Conservation (phyloP, 2,113 vertebrate species). For the rabbit (Oryctolagus cuniculus) region DNA sequence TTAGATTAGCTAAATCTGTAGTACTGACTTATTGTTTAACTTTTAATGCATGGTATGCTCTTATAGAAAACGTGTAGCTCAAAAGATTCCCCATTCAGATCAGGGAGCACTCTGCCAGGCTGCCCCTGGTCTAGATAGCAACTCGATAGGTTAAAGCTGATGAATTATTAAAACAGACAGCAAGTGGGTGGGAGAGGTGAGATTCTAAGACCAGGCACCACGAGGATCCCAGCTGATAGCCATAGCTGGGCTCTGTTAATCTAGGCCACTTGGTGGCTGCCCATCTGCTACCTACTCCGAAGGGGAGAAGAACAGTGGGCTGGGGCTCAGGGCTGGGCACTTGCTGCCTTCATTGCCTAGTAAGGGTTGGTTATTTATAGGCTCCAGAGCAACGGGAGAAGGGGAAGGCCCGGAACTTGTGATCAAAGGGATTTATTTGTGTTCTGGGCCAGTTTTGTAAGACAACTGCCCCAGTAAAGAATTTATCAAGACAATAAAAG, state of each 20-base stretch:
- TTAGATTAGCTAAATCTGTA: not conserved
- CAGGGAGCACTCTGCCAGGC: not conserved
- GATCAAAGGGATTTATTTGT: constrained; percentile 61
- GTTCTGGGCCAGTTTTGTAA: constrained; percentile 64
- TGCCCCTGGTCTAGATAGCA: not conserved
- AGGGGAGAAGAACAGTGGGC: not conserved
- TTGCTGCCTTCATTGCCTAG: not conserved
- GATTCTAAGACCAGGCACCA: not conserved
- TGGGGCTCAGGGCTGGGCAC: not conserved
- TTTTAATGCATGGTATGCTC: not conserved
- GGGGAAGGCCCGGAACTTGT: constrained; percentile 11
- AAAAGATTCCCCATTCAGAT: not conserved
- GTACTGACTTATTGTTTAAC: not conserved
- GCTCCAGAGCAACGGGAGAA: not conserved
- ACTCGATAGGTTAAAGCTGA: not conserved
- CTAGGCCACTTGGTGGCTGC: not conserved
- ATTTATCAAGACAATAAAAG: constrained; percentile 78
- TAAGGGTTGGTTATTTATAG: constrained; percentile 24
- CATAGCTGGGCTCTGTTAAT: not conserved
- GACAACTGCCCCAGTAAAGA: constrained; percentile 67
- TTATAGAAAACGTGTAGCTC: not conserved
- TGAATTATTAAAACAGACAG: not conserved
- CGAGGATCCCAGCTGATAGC: not conserved
- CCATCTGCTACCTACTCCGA: fast-evolving
- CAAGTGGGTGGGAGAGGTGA: not conserved